Evolutionary conservation across 2,113 vertebrate species (phyloP).

Genomic region (Plotosus lineatus): DNA sequence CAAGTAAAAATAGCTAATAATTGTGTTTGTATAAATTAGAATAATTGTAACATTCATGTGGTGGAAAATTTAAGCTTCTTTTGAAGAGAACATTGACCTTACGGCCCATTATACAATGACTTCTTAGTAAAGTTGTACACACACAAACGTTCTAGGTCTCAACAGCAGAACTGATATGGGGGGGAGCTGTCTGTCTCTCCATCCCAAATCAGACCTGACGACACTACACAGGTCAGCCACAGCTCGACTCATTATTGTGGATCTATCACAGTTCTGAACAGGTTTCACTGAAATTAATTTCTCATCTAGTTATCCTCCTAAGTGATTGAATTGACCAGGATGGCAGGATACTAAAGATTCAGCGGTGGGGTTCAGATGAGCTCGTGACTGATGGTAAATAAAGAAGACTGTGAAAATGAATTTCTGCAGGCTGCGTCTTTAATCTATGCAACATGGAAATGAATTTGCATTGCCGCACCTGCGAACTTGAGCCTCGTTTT

Average conservation of each 20-base stretch:
- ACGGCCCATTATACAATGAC: not conserved
- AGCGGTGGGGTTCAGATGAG: not conserved
- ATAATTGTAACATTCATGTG: not conserved
- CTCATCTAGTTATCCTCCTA: not conserved
- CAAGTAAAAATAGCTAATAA: not conserved
- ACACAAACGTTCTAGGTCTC: not conserved
- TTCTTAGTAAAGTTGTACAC: not conserved
- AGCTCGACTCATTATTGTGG: not conserved
- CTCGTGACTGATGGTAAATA: conserved; percentile 54
- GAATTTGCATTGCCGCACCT: conserved; percentile 29
- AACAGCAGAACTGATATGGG: no score
- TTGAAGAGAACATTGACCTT: not conserved
- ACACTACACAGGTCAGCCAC: not conserved
- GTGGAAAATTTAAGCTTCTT: not conserved
- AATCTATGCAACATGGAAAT: conserved; percentile 46
- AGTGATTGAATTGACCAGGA: conserved; percentile 21
- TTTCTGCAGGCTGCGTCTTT: conserved; percentile 29
- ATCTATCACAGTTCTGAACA: not conserved
- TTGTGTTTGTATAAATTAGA: not conserved
- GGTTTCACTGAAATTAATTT: conserved; percentile 8
- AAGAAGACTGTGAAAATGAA: conserved; percentile 37
- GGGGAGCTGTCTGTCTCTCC: not conserved
- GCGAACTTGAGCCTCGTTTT: not conserved
- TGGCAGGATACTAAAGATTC: conserved; percentile 27
- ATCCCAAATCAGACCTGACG: not conserved